phyloP scores from a whole-genome alignment of 2,797 vertebrate species.

The Hypotaenidia philippensis region DNA sequence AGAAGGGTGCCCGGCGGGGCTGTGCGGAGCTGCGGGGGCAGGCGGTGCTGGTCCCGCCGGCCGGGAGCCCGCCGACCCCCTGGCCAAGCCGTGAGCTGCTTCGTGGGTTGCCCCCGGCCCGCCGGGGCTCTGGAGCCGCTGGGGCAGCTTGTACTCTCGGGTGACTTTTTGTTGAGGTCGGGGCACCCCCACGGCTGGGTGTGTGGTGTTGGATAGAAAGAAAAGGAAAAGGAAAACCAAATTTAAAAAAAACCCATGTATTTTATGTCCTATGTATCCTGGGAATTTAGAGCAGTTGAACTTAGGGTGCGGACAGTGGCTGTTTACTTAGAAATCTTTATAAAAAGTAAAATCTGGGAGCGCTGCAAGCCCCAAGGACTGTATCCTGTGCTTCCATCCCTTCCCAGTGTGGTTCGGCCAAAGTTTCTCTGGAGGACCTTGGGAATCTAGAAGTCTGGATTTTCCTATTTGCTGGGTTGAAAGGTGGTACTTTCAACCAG shows the following conservation, averaged over 20 bases:
- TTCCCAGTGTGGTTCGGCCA: neutral
- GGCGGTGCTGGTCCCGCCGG: neutral
- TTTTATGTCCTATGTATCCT: neutral
- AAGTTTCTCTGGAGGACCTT: neutral
- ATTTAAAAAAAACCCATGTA: fast-evolving
- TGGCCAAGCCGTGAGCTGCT: neutral
- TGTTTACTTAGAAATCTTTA: neutral
- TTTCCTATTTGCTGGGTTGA: neutral
- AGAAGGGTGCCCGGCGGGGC: neutral
- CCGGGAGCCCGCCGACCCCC: neutral
- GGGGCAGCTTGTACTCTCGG: neutral
- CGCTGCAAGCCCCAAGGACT: fast-evolving
- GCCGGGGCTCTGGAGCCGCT: fast-evolving
- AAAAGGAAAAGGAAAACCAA: neutral
- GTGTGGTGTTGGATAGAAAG: neutral
- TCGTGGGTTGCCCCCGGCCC: neutral
- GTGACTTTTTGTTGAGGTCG: neutral
- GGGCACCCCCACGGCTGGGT: neutral
- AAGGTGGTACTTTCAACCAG: neutral
- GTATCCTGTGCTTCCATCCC: neutral
- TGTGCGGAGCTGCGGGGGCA: neutral
- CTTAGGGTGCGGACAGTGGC: neutral
- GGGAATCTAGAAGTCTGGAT: neutral
- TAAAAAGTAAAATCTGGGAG: neutral
- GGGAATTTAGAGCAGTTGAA: neutral